A percentile compares a stretch with the other conserved stretches of the same genome.
These are phyloP conservation scores for Pygmarrhopalites habei DNA, from an alignment of 1,140 invertebrate genomes.

Conservation along the genomic window DNA sequence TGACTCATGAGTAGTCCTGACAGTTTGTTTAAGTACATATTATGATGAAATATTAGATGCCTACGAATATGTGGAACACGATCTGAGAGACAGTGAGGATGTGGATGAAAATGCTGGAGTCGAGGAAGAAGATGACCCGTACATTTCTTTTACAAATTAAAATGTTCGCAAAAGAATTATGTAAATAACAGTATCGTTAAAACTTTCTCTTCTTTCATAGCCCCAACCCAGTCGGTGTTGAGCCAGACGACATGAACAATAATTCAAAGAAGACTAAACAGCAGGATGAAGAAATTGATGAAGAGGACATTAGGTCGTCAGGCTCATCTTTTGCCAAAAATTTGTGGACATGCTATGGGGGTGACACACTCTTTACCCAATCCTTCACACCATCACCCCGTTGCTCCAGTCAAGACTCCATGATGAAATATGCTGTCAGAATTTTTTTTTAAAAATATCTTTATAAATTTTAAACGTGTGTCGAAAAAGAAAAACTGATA, in stretches of 20 bases:
- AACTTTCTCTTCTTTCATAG: too few relatives aligned
- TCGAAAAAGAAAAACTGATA: too few relatives aligned
- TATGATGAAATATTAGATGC: too few relatives aligned
- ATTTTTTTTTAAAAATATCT: too few relatives aligned
- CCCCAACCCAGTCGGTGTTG: slow-evolving; percentile 40
- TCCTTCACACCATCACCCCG: slow-evolving; percentile 57
- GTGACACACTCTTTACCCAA: slow-evolving; percentile 59
- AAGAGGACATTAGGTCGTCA: slow-evolving; percentile 37
- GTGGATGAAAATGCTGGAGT: slow-evolving; percentile 13
- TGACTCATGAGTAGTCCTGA: too few relatives aligned
- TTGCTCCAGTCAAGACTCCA: slow-evolving; percentile 58
- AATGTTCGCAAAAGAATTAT: too few relatives aligned
- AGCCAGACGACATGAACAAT: slow-evolving; percentile 41
- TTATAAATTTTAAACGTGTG: too few relatives aligned
- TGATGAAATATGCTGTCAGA: slow-evolving; percentile 52
- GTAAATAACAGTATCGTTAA: too few relatives aligned
- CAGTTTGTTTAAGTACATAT: too few relatives aligned
- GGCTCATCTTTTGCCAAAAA: slow-evolving; percentile 39
- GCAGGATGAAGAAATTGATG: slow-evolving; percentile 44
- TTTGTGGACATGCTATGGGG: slow-evolving; percentile 59
- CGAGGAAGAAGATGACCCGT: slow-evolving; percentile 41
- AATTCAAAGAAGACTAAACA: slow-evolving; percentile 42
- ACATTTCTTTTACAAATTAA: too few relatives aligned
- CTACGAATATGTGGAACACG: neutral
- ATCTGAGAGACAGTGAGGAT: slow-evolving; percentile 13